phyloP scores from a whole-genome alignment of 2,888 invertebrate genomes.

The Hipparchia sbordonii region DNA sequence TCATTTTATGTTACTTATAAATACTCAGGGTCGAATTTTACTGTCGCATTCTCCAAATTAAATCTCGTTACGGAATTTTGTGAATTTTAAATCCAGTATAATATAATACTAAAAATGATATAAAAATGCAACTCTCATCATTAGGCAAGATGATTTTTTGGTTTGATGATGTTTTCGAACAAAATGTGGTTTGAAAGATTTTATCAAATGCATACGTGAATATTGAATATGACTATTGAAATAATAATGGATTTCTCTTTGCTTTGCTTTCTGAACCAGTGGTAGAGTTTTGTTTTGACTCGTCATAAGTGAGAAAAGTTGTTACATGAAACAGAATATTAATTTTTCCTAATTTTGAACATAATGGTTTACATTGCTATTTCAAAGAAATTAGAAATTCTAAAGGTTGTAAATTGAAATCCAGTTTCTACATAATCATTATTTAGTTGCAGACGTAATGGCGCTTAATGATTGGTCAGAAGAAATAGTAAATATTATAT shows the following conservation, averaged over 20 bases:
- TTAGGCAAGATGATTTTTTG: background rate
- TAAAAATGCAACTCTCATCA: slow-evolving; percentile 13
- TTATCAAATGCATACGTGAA: background rate
- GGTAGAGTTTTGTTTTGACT: too few species aligned
- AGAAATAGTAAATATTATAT: too few species aligned
- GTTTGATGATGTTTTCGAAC: slow-evolving; percentile 8
- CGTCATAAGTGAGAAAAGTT: too few species aligned
- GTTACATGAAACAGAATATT: too few species aligned
- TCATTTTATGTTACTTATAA: slow-evolving; percentile 10
- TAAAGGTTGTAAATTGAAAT: too few species aligned
- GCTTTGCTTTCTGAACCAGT: too few species aligned
- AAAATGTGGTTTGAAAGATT: background rate
- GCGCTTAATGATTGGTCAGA: too few species aligned
- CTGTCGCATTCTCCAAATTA: background rate
- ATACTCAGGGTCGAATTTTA: slow-evolving; percentile 8
- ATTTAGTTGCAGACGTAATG: too few species aligned
- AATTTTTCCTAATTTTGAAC: too few species aligned
- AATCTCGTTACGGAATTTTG: background rate
- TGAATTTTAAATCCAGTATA: slow-evolving; percentile 6
- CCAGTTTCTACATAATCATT: background rate
- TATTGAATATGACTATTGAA: background rate
- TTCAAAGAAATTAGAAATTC: too few species aligned
- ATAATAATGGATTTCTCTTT: background rate
- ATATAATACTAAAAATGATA: slow-evolving; percentile 3
- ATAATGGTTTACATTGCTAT: too few species aligned